phyloP scores from a whole-genome alignment of 1,140 invertebrate genomes.

The Ephestia elutella region DNA sequence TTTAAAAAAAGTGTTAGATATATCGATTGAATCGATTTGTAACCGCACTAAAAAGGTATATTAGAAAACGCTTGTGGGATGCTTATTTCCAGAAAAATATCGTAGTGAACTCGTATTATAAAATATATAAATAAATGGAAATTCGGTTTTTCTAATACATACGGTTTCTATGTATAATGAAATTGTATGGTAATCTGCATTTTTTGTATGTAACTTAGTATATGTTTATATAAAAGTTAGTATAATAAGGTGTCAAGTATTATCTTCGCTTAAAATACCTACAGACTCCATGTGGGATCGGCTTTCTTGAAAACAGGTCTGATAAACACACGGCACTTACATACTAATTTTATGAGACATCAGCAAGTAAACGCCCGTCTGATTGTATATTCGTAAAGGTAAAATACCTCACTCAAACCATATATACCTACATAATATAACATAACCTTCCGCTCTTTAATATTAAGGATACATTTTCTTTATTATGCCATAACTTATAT shows the following conservation, averaged over 20 bases:
- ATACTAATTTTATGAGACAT: conserved; percentile 69
- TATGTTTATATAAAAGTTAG: conserved; percentile 15
- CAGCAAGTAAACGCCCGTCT: conserved; percentile 43
- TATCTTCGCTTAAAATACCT: conserved; percentile 48
- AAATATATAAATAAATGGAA: too few relatives aligned
- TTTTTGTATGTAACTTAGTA: too few relatives aligned
- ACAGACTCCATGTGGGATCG: conserved; percentile 42
- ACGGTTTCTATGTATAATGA: too few relatives aligned
- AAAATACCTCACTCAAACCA: background rate
- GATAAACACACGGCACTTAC: conserved; percentile 54
- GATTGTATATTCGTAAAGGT: conserved; percentile 10
- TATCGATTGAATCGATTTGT: too few relatives aligned
- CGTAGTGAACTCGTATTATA: too few relatives aligned
- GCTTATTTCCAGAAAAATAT: too few relatives aligned
- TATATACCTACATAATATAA: background rate
- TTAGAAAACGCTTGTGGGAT: too few relatives aligned
- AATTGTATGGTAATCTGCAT: too few relatives aligned
- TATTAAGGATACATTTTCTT: background rate
- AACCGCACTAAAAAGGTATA: too few relatives aligned
- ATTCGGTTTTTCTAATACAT: too few relatives aligned
- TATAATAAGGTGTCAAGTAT: conserved; percentile 50
- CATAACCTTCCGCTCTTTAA: background rate
- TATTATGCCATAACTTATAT: background rate
- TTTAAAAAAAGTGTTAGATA: too few relatives aligned
- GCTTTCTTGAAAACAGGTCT: conserved; percentile 46